Conservation (phyloP, 2,888 invertebrate genomes). For the Latrodectus hesperus region DNA sequence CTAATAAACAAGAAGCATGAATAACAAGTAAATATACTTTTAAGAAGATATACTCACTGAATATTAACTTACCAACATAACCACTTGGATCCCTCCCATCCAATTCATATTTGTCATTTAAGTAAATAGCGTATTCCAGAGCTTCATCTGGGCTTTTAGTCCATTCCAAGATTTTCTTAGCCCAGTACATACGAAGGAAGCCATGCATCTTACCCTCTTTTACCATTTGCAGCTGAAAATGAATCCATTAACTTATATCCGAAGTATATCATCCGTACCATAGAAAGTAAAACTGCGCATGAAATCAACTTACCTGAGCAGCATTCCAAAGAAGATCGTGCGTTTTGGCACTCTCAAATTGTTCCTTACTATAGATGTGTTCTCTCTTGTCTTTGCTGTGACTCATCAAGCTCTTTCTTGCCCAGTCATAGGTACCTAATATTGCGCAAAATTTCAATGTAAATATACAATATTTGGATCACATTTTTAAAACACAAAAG, state of each 20-base stretch:
- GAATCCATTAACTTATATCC: neutral
- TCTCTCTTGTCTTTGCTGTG: slow-evolving; percentile 86
- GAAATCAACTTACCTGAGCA: slow-evolving; percentile 78
- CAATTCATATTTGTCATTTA: slow-evolving; percentile 90
- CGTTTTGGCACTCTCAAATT: slow-evolving; percentile 83
- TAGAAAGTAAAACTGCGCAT: neutral
- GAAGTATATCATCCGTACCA: neutral
- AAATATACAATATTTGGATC: too few relatives aligned
- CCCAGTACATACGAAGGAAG: slow-evolving; percentile 95
- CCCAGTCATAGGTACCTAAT: slow-evolving; percentile 82
- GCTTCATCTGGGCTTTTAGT: slow-evolving; percentile 86
- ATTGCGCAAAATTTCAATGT: neutral
- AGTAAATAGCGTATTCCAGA: slow-evolving; percentile 83
- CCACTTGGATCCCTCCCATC: slow-evolving; percentile 94
- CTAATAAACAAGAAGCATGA: too few relatives aligned
- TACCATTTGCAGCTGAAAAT: slow-evolving; percentile 81
- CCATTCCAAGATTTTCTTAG: slow-evolving; percentile 95
- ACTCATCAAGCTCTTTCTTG: slow-evolving; percentile 83
- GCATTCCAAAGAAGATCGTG: slow-evolving; percentile 95
- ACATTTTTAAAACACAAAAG: too few relatives aligned
- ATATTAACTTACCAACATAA: slow-evolving; percentile 83
- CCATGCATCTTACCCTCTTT: slow-evolving; percentile 94
- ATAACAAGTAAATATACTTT: too few relatives aligned
- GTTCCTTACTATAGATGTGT: slow-evolving; percentile 83
- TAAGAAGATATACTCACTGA: too few relatives aligned